Conservation (phyloP, 2,888 invertebrate genomes). For the Xanthorhoe designata region DNA sequence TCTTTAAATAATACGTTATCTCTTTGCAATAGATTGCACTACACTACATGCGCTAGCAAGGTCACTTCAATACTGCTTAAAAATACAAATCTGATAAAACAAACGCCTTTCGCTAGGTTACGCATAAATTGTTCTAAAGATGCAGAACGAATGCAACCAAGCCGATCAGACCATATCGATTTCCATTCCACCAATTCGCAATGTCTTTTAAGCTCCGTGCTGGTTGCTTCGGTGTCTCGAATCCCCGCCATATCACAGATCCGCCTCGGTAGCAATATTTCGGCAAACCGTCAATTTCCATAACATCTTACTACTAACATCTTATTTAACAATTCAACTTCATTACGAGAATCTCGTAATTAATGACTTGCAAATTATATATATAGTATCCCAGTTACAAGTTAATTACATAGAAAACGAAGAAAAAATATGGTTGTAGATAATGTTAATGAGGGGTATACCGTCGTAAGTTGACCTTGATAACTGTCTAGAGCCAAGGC, state of each 20-base stretch:
- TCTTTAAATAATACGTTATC: conserved; percentile 9
- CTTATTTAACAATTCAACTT: conserved; percentile 10
- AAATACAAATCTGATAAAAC: background rate
- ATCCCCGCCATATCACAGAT: background rate
- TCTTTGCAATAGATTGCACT: background rate
- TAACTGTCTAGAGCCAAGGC: conserved; percentile 12
- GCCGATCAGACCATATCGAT: conserved; percentile 2
- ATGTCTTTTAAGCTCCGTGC: background rate
- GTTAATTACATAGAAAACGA: background rate
- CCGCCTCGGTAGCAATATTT: background rate
- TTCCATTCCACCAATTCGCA: background rate
- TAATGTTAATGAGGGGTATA: conserved; percentile 12
- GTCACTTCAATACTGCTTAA: background rate
- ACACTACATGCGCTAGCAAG: background rate
- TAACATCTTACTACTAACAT: no score
- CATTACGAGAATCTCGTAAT: conserved; percentile 9
- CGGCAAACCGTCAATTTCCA: conserved; percentile 5
- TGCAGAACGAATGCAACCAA: background rate
- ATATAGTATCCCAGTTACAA: background rate
- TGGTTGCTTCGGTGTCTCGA: background rate
- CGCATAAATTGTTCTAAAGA: background rate
- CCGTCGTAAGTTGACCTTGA: conserved; percentile 18
- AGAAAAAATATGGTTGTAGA: conserved; percentile 8
- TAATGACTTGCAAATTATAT: conserved; percentile 15
- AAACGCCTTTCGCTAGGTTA: background rate